Base-by-base conservation (phyloP, 2,797 vertebrate genomes). In the Arnoldichthys spilopterus region DNA sequence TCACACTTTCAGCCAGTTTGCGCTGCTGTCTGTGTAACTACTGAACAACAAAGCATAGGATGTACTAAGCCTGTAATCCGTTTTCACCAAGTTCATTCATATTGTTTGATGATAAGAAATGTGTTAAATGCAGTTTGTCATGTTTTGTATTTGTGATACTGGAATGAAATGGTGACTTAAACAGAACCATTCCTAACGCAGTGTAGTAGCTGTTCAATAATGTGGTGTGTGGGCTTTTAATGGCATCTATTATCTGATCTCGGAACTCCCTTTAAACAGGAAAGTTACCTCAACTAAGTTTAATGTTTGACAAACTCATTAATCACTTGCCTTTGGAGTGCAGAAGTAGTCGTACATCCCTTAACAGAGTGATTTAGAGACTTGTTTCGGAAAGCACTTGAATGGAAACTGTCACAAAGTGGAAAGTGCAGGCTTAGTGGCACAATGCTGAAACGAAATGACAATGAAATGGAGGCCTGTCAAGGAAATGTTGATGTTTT, bases 401-500 rank as follows among this genome's bases (percentile, higher is more conserved):
- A 70, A 70, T 32, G 20, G 45, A 53, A 70, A 32, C 49, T 70
- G 68, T 54, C 68, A 51, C 20, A n/a, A 70, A 53, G 18, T 9
- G 26, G 9, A n/a, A 70, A 53, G 18, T 9, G 26, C 49, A 34
- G 30, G 68, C 47, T 70, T 53, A 32, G 47, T 5, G 11, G 47
- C 47, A 22, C 34, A 20, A 54, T 47, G 54, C 47, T 16, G 67
- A 69, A 51, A 69, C 11, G 67, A 32, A 69, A n/a, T 51, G 68
- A 13, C 9, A 6, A 47, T 11, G 40, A 34, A 70, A 53, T 70
- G 68, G 54, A 70, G 18, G 68, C 68, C 47, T 70, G 68, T 70
- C 68, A 70, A 54, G 54, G 28, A 30, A 32, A 51, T 70, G 32
- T 70, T 70, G 45, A 51, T n/a, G 20, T 70, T 70, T 70, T 34